Conservation (phyloP, 2,797 vertebrate genomes). For the Lepilemur septentrionalis region DNA sequence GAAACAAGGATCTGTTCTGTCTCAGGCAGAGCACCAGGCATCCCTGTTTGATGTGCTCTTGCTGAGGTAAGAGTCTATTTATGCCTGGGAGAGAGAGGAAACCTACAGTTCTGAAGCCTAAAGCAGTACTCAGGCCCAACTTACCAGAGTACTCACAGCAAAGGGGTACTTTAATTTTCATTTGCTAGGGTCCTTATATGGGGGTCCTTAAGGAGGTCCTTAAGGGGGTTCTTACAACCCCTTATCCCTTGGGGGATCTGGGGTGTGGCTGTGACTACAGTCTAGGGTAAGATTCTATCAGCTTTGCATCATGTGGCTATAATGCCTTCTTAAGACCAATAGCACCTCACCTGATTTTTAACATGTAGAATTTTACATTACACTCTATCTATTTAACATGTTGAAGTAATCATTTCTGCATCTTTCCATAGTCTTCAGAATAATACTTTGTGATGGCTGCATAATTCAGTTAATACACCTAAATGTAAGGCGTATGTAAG, state of each 20-base stretch:
- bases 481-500: neutral
- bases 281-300: neutral
- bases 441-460: neutral
- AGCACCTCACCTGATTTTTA: neutral
- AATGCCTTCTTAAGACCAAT: neutral
- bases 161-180: neutral
- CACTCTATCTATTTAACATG: neutral
- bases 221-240: too few species aligned
- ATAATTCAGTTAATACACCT: neutral
- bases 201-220: too few species aligned
- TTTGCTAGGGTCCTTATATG: neutral
- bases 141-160: neutral
- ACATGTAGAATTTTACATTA: neutral
- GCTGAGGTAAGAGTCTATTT: neutral
- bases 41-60: neutral
- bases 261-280: neutral
- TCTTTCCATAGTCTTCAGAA: neutral
- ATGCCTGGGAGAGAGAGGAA: neutral
- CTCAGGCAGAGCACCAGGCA: neutral
- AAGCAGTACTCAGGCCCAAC: neutral
- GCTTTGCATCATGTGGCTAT: neutral
- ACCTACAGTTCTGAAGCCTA: neutral
- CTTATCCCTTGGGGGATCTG: neutral
- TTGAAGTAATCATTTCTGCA: neutral
- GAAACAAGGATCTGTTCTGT: neutral